A percentile compares a stretch with the other conserved stretches of the same genome.
phyloP scores from a whole-genome alignment of 1,140 invertebrate genomes.

The Oedothorax gibbosus region DNA sequence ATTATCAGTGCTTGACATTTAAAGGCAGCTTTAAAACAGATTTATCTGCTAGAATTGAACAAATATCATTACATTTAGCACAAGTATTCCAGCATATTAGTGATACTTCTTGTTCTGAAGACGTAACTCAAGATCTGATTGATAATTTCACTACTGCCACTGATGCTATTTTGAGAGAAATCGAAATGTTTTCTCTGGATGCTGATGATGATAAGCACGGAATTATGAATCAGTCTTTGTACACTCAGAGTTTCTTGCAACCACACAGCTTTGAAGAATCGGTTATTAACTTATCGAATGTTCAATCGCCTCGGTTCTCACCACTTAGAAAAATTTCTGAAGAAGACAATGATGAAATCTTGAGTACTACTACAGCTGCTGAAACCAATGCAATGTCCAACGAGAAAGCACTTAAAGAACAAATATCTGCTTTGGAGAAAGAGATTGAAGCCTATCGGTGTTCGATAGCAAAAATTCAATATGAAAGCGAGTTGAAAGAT shows the following conservation, averaged over 20 bases:
- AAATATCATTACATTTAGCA: background rate
- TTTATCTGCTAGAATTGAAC: background rate
- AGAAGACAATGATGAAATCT: background rate
- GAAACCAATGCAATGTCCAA: background rate
- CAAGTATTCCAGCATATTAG: background rate
- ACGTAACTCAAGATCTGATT: background rate
- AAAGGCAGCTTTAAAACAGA: background rate
- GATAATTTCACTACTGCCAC: slow-evolving; percentile 19
- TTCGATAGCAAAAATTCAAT: background rate
- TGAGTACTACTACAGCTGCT: background rate
- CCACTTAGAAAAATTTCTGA: background rate
- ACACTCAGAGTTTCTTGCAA: background rate
- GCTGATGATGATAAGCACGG: slow-evolving; percentile 2
- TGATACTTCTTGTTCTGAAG: background rate
- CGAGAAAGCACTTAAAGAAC: background rate
- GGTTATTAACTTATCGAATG: background rate
- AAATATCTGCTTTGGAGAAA: background rate
- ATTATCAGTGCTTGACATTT: slow-evolving; percentile 1
- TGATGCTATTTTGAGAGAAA: slow-evolving; percentile 17
- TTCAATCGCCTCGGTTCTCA: background rate
- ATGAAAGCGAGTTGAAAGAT: background rate
- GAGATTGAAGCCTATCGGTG: background rate
- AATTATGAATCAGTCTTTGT: background rate
- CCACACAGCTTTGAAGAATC: background rate
- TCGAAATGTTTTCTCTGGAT: slow-evolving; percentile 15